Evolutionary conservation across 2,113 vertebrate genomes (phyloP), one percentile per base, ranked within the genome.

Genomic region (Puma concolor): DNA sequence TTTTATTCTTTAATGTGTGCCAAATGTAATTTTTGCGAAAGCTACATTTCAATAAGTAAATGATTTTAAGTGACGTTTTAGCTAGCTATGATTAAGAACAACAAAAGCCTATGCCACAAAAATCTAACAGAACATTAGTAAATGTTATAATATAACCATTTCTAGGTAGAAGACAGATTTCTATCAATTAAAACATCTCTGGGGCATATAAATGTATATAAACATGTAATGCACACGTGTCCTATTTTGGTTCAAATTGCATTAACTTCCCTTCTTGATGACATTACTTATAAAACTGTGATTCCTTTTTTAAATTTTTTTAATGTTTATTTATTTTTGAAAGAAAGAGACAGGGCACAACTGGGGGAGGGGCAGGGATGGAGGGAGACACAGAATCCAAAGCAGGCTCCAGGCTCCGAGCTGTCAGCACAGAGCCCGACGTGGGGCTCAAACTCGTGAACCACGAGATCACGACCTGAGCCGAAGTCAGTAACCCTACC

Each of bases 11-110:
- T 60, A 2, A 19, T 25, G 25, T 72, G 19, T n/a, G n/a, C 19
- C 66, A 94, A 54, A 72, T 84, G 84, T n/a, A 90, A 92, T 82
- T 52, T 23, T 11, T 87, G 23, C 15, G 4, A 92, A 95, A 95
- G 90, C 7, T 50, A 0, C 31, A 60, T 85, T 50, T 69, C 41
- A 84, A 9, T 52, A 50, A 97, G 27, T 19, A 87, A 86, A 23
- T 31, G 8, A 83, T 82, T 71, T 66, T 67, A 95, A 92, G 31
- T 66, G 36, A 21, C 41, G 87, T 52, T 87, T 96, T 57, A 94
- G 48, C 31, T 63, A 94, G 64, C 10, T 72, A 29, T 57, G 36
- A 69, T 74, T 67, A 9, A 66, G 5, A 94, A 33, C 15, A 80
- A 87, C 23, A 72, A 74, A 97, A 95, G 29, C 0, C 7, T 25